Evolutionary conservation across 2,797 vertebrate genomes (phyloP).

Genomic region (Acrossocheilus wenchowensis): DNA sequence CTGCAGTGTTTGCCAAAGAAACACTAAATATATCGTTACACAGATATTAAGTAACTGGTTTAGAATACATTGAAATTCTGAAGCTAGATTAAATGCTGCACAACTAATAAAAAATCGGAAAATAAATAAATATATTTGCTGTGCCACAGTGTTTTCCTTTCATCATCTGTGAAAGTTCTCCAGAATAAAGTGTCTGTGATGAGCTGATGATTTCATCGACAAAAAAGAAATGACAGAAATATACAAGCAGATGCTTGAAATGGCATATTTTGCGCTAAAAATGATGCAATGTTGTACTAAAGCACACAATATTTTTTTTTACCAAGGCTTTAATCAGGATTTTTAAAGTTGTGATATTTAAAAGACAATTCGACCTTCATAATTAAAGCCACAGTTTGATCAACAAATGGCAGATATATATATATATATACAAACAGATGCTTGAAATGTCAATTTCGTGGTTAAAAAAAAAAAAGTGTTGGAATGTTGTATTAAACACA

Average conservation of each 20-base stretch:
- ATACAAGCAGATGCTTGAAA: neutral
- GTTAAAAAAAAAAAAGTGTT: neutral
- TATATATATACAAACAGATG: neutral
- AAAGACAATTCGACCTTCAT: neutral
- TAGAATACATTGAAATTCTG: too few species aligned
- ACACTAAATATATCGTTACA: neutral
- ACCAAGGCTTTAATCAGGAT: neutral
- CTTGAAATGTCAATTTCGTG: neutral
- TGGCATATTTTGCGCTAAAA: neutral
- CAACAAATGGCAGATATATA: neutral
- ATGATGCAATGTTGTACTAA: neutral
- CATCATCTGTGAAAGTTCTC: neutral
- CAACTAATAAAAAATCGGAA: neutral
- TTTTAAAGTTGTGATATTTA: neutral
- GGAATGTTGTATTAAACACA: neutral
- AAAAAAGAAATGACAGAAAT: neutral
- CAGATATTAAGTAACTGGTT: neutral
- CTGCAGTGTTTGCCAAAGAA: neutral
- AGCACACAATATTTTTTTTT: neutral
- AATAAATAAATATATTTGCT: neutral
- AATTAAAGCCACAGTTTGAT: neutral
- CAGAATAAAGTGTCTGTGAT: neutral
- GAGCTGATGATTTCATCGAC: neutral
- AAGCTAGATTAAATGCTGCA: neutral
- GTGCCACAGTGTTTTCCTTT: neutral